Evolutionary conservation across 2,797 vertebrate species (phyloP).

Genomic region (Anabacerthia variegaticeps): DNA sequence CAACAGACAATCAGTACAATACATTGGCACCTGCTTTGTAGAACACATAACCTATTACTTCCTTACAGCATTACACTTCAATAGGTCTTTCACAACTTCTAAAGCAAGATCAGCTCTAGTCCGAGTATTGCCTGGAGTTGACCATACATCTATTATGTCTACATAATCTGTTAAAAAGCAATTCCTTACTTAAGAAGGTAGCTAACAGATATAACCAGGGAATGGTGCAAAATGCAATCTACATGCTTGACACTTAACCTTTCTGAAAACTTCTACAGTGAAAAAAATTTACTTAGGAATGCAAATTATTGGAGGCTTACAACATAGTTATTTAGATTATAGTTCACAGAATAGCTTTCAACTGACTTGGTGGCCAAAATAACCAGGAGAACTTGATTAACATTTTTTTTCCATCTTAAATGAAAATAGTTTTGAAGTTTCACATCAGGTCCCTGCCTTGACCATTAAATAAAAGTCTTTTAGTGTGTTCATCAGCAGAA

Average conservation of each 20-base stretch:
- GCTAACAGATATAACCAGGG: background rate
- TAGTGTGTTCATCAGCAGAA: background rate
- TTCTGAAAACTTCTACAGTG: background rate
- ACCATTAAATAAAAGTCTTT: background rate
- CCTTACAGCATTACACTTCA: background rate
- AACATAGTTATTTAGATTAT: background rate
- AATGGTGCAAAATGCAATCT: background rate
- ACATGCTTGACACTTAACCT: fast-evolving
- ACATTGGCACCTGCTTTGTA: background rate
- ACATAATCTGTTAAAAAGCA: background rate
- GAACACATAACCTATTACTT: background rate
- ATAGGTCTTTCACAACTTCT: background rate
- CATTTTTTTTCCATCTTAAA: background rate
- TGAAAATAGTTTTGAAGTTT: background rate
- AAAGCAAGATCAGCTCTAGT: background rate
- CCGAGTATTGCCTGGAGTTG: background rate
- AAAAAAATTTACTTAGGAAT: background rate
- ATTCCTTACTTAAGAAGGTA: background rate
- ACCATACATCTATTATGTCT: background rate
- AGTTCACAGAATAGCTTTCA: background rate
- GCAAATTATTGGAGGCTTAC: background rate
- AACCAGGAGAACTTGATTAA: background rate
- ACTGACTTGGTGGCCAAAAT: background rate
- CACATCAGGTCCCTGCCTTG: background rate
- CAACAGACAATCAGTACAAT: background rate